phyloP scores from a whole-genome alignment of 1,140 invertebrate genomes.

The Macrosteles quadrilineatus region DNA sequence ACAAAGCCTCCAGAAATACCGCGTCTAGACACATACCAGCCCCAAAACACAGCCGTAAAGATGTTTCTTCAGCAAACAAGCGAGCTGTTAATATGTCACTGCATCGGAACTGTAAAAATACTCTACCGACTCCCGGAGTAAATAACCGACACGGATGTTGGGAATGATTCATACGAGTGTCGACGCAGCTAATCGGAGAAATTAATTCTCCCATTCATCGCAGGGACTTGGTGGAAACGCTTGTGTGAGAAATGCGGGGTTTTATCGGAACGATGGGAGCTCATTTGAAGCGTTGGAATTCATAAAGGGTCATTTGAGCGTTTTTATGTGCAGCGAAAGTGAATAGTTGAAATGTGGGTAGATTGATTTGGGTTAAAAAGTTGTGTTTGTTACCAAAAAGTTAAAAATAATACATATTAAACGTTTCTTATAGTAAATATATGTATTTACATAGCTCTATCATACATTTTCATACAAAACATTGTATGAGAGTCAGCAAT shows the following conservation, averaged over 20 bases:
- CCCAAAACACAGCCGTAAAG: not conserved
- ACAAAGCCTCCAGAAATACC: slow-evolving; percentile 8
- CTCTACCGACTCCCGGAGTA: not conserved
- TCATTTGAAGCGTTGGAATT: too few species aligned
- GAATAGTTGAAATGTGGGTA: too few species aligned
- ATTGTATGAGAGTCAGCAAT: too few species aligned
- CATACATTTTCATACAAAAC: too few species aligned
- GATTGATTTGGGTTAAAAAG: too few species aligned
- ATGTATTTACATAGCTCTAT: too few species aligned
- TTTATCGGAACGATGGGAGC: not conserved
- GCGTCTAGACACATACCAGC: slow-evolving; percentile 9
- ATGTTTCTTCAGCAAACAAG: slow-evolving; percentile 12
- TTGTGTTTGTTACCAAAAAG: too few species aligned
- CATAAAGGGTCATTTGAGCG: too few species aligned
- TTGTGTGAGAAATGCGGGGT: not conserved
- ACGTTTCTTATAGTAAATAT: too few species aligned
- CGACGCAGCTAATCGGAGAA: not conserved
- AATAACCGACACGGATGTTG: not conserved
- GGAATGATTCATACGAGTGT: not conserved
- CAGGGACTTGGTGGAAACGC: not conserved
- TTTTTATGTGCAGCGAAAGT: too few species aligned
- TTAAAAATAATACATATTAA: too few species aligned
- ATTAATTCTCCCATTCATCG: slow-evolving; percentile 19
- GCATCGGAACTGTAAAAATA: slow-evolving; percentile 13
- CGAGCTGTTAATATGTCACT: slow-evolving; percentile 22